Conservation (phyloP, 1,140 invertebrate species). For the Rhopalosiphum maidis region DNA sequence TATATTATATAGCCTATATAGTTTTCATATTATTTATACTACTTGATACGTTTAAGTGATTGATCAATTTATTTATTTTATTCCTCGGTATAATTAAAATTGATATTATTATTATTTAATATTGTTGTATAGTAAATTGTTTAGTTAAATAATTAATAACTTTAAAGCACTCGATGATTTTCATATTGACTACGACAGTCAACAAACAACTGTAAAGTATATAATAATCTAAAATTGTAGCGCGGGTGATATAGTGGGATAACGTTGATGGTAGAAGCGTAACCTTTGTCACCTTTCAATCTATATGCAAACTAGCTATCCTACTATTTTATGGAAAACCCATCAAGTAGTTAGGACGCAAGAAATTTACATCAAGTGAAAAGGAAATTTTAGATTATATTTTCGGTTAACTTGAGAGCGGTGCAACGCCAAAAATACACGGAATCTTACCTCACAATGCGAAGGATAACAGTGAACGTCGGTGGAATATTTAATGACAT, state of each 20-base stretch:
- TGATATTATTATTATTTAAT: neutral
- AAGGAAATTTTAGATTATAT: conserved; percentile 48
- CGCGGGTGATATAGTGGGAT: conserved; percentile 55
- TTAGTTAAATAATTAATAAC: neutral
- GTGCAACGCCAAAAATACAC: neutral
- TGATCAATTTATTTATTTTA: neutral
- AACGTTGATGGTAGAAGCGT: conserved; percentile 60
- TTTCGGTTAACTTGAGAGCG: neutral
- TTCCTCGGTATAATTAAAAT: neutral
- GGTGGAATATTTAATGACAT: neutral
- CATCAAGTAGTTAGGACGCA: conserved; percentile 56
- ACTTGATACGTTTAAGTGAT: neutral
- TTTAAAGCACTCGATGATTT: neutral
- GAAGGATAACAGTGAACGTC: neutral
- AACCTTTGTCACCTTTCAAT: conserved; percentile 54
- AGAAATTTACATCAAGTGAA: conserved; percentile 45
- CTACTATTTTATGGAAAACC: conserved; percentile 51
- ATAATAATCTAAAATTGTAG: conserved; percentile 17
- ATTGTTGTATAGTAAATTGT: neutral
- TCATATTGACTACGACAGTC: neutral
- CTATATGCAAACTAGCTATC: conserved; percentile 56
- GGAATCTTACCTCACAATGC: neutral
- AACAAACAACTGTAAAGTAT: conserved; percentile 8
- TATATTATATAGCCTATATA: neutral
- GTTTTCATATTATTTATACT: no score